Percentiles rank a stretch among this genome's conserved stretches.
Conservation (phyloP, 2,888 invertebrate species). For the Napeogenes sylphis region DNA sequence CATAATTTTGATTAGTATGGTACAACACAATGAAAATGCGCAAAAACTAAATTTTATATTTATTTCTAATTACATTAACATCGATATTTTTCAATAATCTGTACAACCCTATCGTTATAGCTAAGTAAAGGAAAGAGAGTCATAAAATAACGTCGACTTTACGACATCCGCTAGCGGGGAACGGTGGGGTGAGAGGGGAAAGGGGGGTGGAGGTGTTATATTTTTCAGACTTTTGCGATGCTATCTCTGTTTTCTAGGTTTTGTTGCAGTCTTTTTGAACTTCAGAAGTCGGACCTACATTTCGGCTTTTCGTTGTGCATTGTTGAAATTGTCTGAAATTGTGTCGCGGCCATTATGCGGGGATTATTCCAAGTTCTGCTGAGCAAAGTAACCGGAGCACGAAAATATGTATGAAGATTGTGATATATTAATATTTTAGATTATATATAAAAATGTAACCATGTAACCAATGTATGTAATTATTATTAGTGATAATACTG, state of each 20-base stretch:
- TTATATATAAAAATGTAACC: neutral
- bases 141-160: slow-evolving; percentile 36
- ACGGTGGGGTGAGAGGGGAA: slow-evolving; percentile 3
- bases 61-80: neutral
- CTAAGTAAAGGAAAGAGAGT: slow-evolving; percentile 28
- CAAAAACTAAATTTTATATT: no score
- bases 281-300: slow-evolving; percentile 15
- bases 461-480: neutral
- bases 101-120: slow-evolving; percentile 16
- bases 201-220: slow-evolving; percentile 9
- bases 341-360: slow-evolving; percentile 18
- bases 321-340: slow-evolving; percentile 11
- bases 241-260: slow-evolving; percentile 21
- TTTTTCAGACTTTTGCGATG: slow-evolving; percentile 24
- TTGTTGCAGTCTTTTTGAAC: slow-evolving; percentile 29
- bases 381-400: neutral
- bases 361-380: neutral
- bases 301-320: slow-evolving; percentile 12
- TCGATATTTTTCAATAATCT: neutral
- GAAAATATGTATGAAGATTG: no score
- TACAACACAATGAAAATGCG: no score
- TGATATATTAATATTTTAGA: neutral
- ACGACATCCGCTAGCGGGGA: slow-evolving; percentile 30
- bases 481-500: no score
- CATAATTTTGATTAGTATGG: no score